Percentiles rank a stretch among this genome's conserved stretches.
phyloP scores from a whole-genome alignment of 2,113 vertebrate genomes.

The Cyprinus carpio region DNA sequence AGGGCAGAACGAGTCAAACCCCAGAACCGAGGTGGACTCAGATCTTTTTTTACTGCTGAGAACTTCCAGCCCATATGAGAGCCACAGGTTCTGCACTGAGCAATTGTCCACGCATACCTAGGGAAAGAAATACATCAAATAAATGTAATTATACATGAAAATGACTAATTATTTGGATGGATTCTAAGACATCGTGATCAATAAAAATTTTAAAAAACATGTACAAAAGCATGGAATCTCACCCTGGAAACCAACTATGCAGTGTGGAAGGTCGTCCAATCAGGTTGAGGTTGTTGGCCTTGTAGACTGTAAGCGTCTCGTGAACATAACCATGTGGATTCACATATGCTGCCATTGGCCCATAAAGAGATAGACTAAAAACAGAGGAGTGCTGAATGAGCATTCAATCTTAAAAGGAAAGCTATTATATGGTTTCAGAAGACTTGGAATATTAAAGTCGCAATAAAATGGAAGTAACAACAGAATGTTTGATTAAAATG shows the following conservation, averaged over 20 bases:
- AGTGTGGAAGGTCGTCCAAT: slow-evolving; percentile 89
- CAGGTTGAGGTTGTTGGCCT: slow-evolving; percentile 89
- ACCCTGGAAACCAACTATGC: slow-evolving; percentile 99
- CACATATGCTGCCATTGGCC: slow-evolving; percentile 97
- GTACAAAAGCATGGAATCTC: slow-evolving; percentile 59
- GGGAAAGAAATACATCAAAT: neutral
- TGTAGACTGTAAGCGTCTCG: slow-evolving; percentile 94
- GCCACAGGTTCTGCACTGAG: slow-evolving; percentile 88
- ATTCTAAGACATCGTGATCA: neutral
- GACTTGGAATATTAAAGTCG: too few relatives aligned
- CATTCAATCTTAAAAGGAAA: neutral
- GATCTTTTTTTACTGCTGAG: slow-evolving; percentile 90
- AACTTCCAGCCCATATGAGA: slow-evolving; percentile 98
- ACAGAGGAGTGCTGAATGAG: slow-evolving; percentile 1
- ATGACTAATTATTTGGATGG: too few relatives aligned
- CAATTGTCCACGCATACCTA: slow-evolving; percentile 97
- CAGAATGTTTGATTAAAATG: too few relatives aligned
- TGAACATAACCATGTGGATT: slow-evolving; percentile 97
- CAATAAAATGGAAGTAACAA: too few relatives aligned
- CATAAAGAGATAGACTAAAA: slow-evolving; percentile 88
- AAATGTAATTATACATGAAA: neutral
- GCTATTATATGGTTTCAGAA: too few relatives aligned
- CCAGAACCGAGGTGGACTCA: slow-evolving; percentile 92
- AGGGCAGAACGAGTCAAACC: slow-evolving; percentile 93
- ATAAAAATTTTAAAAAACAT: neutral